Base-by-base conservation (phyloP, 2,888 invertebrate genomes). In the Cotesia congregata region DNA sequence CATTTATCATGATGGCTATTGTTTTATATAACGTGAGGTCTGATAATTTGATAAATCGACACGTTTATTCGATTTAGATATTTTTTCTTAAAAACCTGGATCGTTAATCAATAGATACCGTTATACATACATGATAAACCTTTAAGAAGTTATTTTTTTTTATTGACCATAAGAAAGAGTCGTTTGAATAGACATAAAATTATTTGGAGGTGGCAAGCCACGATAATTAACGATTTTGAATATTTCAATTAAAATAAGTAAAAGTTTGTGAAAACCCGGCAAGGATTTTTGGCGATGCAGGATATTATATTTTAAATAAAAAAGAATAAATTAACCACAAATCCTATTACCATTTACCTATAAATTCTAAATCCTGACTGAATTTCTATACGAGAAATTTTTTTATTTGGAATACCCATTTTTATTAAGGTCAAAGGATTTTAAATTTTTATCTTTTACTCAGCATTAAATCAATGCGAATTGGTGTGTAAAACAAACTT, bases 1-100 rank as follows among this genome's bases (percentile, higher is more conserved):
- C 50, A 50, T 50, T 30, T 50, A 50, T 50, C 12, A 50, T 50
- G 4, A 50, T 50, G 7, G 12, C 12, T 50, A 12, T 9, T 50
- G 50, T 50, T 50, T 30, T 50, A 50, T 50, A 50, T 50, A 12
- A 50, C 50, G 12, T 50, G 12, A 50, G 7, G 50, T 50, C 50
- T 50, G 50, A 50, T 50, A 50, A 50, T 50, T 50, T 50, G 50
- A 50, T 50, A 50, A 50, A 50, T 50, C 50, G 50, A 50, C 50
- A 12, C 50, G 50, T 50, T 50, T 50, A 50, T 50, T 50, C 50
- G 50, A 50, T 50, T 50, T 50, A 50, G 12, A 50, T 7, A 50
- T 50, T 50, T 50, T 50, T 50, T 50, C 12, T 50, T 50, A 12
- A 9, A 50, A 50, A 50, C 7, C 7, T 6, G 50, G 50, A 50